A percentile compares a stretch with the other conserved stretches of the same genome.
Evolutionary conservation across 2,888 invertebrate genomes (phyloP).

Genomic region (Xanthorhoe spadicearia): DNA sequence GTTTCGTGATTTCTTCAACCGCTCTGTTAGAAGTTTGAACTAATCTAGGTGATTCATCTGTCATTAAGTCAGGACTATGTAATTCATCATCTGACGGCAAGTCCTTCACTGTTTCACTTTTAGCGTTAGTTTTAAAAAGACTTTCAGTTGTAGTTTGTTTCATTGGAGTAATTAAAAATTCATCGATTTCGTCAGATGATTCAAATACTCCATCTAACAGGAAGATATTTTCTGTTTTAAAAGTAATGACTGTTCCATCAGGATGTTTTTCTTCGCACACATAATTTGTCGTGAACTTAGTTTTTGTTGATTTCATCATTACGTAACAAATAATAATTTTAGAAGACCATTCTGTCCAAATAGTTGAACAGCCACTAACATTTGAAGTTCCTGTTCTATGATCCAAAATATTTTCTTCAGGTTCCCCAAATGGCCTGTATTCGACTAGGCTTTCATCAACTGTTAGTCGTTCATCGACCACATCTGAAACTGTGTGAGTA

Average conservation of each 20-base stretch:
- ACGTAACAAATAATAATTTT: neutral
- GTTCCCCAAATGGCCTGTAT: neutral
- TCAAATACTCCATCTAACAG: neutral
- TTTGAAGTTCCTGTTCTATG: neutral
- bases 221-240: neutral
- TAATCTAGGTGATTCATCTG: neutral
- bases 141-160: neutral
- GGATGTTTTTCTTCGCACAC: neutral
- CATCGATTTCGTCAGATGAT: neutral
- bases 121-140: neutral
- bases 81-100: neutral
- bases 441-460: neutral
- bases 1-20: neutral
- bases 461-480: neutral
- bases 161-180: neutral
- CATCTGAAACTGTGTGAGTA: neutral
- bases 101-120: neutral
- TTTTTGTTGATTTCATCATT: conserved; percentile 3
- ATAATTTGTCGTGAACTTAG: neutral
- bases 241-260: neutral
- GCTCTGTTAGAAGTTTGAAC: neutral
- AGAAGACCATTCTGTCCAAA: neutral
- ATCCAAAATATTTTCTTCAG: neutral
- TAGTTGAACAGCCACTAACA: neutral
- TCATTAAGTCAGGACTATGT: conserved; percentile 3